Evolutionary conservation across 2,113 vertebrate species (phyloP).

Genomic region (Neolamprologus toae): DNA sequence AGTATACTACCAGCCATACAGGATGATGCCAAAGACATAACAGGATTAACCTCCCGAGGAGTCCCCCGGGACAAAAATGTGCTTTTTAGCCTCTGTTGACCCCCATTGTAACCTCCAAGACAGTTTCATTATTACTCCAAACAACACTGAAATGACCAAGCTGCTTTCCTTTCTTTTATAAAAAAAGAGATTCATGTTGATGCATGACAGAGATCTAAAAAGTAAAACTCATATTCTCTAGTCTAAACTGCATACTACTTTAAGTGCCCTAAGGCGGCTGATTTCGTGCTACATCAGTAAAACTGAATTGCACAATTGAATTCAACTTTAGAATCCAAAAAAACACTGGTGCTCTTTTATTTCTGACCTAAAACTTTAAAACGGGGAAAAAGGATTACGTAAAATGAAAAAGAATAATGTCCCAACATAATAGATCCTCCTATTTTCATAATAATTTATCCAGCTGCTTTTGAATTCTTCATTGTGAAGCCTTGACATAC

Average conservation of each 20-base stretch:
- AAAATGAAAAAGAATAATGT: background rate
- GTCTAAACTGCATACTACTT: background rate
- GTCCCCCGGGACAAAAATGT: background rate
- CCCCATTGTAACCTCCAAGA: background rate
- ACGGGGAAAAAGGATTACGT: accelerated
- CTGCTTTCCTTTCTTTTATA: background rate
- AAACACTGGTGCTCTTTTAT: background rate
- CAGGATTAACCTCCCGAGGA: background rate
- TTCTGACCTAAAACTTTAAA: background rate
- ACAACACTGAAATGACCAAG: background rate
- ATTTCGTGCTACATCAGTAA: background rate
- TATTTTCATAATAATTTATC: background rate
- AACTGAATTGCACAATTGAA: background rate
- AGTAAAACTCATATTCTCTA: background rate
- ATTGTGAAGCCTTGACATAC: background rate
- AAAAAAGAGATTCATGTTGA: background rate
- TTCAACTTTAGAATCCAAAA: background rate
- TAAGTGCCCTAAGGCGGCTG: background rate
- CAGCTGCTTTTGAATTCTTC: background rate
- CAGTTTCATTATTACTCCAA: background rate
- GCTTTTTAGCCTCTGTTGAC: background rate
- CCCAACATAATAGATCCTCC: background rate
- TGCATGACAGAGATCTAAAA: background rate
- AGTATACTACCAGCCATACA: background rate
- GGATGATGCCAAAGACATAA: background rate